Percentiles rank a stretch among this genome's conserved stretches.
Evolutionary conservation across 2,797 vertebrate genomes (phyloP).

Genomic region (Vireo griseus): DNA sequence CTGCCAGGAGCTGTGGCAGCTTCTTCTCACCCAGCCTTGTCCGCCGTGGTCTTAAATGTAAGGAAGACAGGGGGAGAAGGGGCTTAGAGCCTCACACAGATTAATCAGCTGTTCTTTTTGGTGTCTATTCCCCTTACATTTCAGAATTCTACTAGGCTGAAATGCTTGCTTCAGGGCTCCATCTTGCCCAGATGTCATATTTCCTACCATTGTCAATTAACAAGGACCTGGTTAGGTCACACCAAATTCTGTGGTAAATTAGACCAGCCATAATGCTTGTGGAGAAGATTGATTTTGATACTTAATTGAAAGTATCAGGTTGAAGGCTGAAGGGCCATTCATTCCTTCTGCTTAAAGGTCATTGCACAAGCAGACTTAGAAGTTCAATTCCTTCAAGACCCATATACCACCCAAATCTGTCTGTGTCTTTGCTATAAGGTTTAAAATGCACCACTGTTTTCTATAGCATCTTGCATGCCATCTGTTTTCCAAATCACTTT

Average conservation of each 20-base stretch:
- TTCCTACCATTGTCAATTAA: neutral
- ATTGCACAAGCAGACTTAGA: neutral
- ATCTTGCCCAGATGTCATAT: neutral
- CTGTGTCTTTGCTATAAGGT: neutral
- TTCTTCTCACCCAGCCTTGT: neutral
- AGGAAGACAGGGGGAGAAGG: neutral
- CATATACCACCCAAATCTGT: neutral
- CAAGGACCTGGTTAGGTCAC: neutral
- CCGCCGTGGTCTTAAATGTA: accelerated
- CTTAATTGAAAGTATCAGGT: neutral
- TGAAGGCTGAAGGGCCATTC: neutral
- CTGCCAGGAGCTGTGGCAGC: neutral
- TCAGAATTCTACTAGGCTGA: neutral
- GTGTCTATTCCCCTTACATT: neutral
- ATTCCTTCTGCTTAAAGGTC: neutral
- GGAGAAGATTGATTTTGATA: neutral
- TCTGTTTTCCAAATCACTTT: constrained; percentile 58
- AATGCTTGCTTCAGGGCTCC: neutral
- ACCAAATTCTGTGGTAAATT: neutral
- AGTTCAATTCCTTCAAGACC: neutral
- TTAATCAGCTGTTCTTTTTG: neutral
- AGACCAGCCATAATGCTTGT: accelerated
- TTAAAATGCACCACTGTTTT: constrained; percentile 3
- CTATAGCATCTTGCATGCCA: constrained; percentile 18
- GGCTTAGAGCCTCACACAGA: neutral